These are phyloP conservation scores for Clavelina lepadiformis DNA, from an alignment of 23 tunicate species.

Conservation along the genomic window DNA sequence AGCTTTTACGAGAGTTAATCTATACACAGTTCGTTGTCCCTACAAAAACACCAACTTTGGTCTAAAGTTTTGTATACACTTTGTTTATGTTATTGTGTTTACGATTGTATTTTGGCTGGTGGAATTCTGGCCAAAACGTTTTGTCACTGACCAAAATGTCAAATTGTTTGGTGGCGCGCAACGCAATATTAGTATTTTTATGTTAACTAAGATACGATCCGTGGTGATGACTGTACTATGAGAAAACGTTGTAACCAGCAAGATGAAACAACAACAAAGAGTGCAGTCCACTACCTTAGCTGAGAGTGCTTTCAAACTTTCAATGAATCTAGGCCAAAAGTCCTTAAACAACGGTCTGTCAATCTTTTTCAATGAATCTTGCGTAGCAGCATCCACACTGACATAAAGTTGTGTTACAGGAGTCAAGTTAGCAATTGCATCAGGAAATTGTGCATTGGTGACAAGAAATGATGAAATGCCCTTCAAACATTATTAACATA, in stretches of 20 bases:
- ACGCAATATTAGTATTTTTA: too few species aligned
- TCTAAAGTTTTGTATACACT: too few species aligned
- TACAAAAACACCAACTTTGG: too few species aligned
- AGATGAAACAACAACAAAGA: too few species aligned
- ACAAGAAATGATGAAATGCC: conserved; percentile 94
- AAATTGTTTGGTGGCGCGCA: too few species aligned
- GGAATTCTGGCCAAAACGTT: too few species aligned
- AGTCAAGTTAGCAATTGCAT: conserved; percentile 64
- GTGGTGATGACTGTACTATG: too few species aligned
- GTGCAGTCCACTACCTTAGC: conserved; percentile 64
- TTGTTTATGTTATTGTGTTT: too few species aligned
- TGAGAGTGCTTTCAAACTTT: conserved; percentile 79
- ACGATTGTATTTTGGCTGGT: too few species aligned
- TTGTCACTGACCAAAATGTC: too few species aligned
- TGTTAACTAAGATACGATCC: too few species aligned
- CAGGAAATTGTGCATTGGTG: conserved; percentile 98
- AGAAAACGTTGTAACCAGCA: too few species aligned
- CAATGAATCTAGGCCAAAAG: conserved; percentile 93
- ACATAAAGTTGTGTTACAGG: conserved; percentile 95
- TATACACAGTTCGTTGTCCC: conserved; percentile 96
- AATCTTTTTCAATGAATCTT: conserved; percentile 80
- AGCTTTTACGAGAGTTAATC: conserved; percentile 89
- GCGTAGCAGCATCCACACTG: conserved; percentile 98
- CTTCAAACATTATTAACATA: not conserved
- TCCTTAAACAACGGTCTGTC: conserved; percentile 94